phyloP scores from a whole-genome alignment of 2,888 invertebrate species.

The Drosophila stalkeri region DNA sequence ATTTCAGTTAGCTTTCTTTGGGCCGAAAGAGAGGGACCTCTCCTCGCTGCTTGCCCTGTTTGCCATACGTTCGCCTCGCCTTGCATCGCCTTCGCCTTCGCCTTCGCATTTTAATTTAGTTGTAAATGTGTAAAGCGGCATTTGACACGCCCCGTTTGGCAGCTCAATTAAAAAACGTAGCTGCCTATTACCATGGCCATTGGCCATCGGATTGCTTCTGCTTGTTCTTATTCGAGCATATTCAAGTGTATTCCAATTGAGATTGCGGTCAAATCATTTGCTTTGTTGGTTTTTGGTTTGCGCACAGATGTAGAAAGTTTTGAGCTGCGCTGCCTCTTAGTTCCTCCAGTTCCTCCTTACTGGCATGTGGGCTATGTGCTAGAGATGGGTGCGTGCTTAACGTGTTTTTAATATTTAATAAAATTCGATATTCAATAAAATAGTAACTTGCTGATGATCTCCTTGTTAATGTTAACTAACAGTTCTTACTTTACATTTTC shows the following conservation, averaged over 20 bases:
- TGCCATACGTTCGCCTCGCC: too few relatives aligned
- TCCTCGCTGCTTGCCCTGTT: not conserved
- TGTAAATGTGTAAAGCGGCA: constrained; percentile 84
- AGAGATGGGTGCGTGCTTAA: constrained; percentile 11
- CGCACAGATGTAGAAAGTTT: constrained; percentile 52
- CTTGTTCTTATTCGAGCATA: constrained; percentile 25
- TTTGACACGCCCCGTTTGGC: constrained; percentile 83
- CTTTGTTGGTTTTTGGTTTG: constrained; percentile 49
- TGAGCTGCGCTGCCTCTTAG: constrained; percentile 6
- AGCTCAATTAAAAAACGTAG: constrained; percentile 84
- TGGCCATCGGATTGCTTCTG: constrained; percentile 50
- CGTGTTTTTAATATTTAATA: not conserved
- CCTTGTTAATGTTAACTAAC: too few relatives aligned
- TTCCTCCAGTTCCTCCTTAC: constrained; percentile 22
- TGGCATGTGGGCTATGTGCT: not conserved
- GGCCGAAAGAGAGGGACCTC: constrained; percentile 5
- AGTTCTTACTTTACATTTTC: too few relatives aligned
- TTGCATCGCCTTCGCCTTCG: not conserved
- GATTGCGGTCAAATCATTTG: constrained; percentile 59
- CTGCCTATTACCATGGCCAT: constrained; percentile 68
- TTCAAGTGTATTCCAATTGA: constrained; percentile 48
- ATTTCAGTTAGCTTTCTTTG: constrained; percentile 77
- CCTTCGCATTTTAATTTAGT: constrained; percentile 77
- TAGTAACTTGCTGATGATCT: too few relatives aligned
- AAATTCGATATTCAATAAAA: too few relatives aligned